These are phyloP conservation scores for Drosophila melanosoma DNA, from an alignment of 2,888 invertebrate species.

Conservation along the genomic window DNA sequence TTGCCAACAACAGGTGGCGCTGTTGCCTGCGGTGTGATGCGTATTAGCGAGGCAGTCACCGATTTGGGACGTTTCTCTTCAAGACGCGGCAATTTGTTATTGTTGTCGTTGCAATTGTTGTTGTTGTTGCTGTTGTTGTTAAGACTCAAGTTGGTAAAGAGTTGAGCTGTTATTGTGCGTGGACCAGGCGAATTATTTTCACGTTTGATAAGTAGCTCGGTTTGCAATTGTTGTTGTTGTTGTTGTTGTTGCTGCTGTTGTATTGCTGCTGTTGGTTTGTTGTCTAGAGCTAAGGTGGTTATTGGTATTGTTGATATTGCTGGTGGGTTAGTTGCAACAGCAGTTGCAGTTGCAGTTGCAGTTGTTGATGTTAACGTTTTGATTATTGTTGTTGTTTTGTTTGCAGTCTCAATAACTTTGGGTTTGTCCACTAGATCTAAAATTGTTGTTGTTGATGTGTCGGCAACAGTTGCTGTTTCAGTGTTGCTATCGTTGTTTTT, in stretches of 20 bases:
- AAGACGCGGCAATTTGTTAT: constrained; percentile 44
- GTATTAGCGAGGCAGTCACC: constrained; percentile 84
- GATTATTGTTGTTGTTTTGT: constrained; percentile 35
- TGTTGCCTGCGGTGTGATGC: constrained; percentile 54
- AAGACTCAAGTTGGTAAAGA: constrained; percentile 42
- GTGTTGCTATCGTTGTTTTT: constrained; percentile 40
- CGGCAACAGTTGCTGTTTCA: constrained; percentile 29
- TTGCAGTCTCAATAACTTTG: constrained; percentile 50
- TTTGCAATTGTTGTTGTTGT: constrained; percentile 39
- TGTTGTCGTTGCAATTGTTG: constrained; percentile 56
- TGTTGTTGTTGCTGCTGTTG: constrained; percentile 38
- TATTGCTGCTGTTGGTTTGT: constrained; percentile 23
- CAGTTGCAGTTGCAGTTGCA: constrained; percentile 28
- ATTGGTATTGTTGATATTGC: constrained; percentile 36
- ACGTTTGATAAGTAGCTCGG: constrained; percentile 65
- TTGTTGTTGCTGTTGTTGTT: constrained; percentile 53
- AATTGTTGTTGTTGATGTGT: constrained; percentile 28
- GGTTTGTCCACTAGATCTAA: constrained; percentile 49
- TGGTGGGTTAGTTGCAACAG: constrained; percentile 49
- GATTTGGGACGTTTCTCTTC: constrained; percentile 83
- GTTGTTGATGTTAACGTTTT: constrained; percentile 19
- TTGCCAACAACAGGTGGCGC: constrained; percentile 20
- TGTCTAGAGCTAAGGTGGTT: constrained; percentile 19
- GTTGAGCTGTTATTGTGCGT: constrained; percentile 69
- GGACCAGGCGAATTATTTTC: constrained; percentile 69